These are phyloP conservation scores for Zaprionus nigranus DNA, from an alignment of 1,140 invertebrate species.

Conservation along the genomic window DNA sequence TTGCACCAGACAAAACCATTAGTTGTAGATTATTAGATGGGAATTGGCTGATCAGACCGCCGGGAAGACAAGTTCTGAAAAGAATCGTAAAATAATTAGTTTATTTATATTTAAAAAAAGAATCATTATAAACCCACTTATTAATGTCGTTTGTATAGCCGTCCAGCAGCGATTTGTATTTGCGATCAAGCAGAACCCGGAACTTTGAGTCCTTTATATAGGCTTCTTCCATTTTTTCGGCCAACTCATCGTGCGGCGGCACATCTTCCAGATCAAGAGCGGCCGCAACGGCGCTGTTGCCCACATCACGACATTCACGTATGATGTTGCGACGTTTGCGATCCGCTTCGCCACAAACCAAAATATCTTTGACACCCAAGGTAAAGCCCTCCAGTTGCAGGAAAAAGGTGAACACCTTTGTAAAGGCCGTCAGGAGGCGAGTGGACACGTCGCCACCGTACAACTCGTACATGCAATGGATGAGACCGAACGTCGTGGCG, in stretches of 20 bases:
- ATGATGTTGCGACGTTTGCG: slow-evolving; percentile 90
- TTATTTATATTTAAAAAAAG: not conserved
- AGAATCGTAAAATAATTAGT: not conserved
- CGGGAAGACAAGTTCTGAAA: slow-evolving; percentile 89
- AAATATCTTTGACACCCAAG: slow-evolving; percentile 97
- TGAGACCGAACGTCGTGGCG: slow-evolving; percentile 95
- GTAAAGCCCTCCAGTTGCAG: slow-evolving; percentile 97
- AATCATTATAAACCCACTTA: slow-evolving; percentile 85
- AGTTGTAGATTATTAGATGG: slow-evolving; percentile 98
- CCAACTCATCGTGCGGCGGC: slow-evolving; percentile 86
- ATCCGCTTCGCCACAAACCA: slow-evolving; percentile 91
- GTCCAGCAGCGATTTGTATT: slow-evolving; percentile 94
- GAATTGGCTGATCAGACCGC: slow-evolving; percentile 93
- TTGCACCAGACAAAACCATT: slow-evolving; percentile 99
- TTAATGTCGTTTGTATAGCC: slow-evolving; percentile 96
- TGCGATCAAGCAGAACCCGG: slow-evolving; percentile 91
- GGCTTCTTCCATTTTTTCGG: slow-evolving; percentile 89
- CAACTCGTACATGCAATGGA: slow-evolving; percentile 97
- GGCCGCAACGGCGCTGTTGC: slow-evolving; percentile 87
- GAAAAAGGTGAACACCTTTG: slow-evolving; percentile 95
- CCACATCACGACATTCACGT: slow-evolving; percentile 87
- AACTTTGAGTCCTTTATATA: slow-evolving; percentile 91
- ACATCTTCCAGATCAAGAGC: slow-evolving; percentile 88
- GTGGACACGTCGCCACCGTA: slow-evolving; percentile 95
- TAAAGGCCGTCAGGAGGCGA: slow-evolving; percentile 93